Evolutionary conservation across 2,113 vertebrate species (phyloP), one percentile per base, ranked within the genome.

Genomic region (Chaetorhynchus papuensis): DNA sequence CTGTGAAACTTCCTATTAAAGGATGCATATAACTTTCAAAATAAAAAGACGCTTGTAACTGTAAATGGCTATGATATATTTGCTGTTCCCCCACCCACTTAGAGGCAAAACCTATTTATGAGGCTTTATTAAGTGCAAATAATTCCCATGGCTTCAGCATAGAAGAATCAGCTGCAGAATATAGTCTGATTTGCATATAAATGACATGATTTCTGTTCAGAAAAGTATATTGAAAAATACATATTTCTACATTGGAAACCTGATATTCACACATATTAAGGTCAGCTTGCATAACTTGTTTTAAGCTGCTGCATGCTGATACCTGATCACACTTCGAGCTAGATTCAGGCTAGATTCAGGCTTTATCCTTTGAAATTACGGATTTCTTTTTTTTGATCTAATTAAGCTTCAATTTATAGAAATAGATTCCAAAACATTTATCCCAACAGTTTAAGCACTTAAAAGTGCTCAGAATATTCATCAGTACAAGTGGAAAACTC

Each of bases 101-200:
- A 95, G 94, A 98, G 96, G 90, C 96, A 97, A 97, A 98, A 97
- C 81, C 97, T 98, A 98, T 98, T 98, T 98, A 98, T 97, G 97
- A 97, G 96, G 95, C 96, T 97, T 98, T 98, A 98, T 98, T 98
- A 98, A 98, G 97, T 98, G 97, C 97, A 98, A 98, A 98, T 98
- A 98, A 98, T 97, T 98, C 97, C 97, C 97, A 97, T 64, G 87
- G 96, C 97, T 98, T 98, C 95, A 93, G 93, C 66, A 44, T 85
- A 97, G 96, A 97, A 96, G 97, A 97, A 96, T 97, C 97, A 97
- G 98, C 96, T 98, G 97, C 97, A 87, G 97, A 97, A 96, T 97
- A 90, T 89, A 87, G 89, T 87, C 94, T 97, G 91, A 98, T 98
- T 98, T 98, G 98, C 98, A 98, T 98, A 98, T 98, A 98, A 98